These are phyloP conservation scores for Meghimatium bilineatum DNA, from an alignment of 2,888 invertebrate species.

Conservation along the genomic window DNA sequence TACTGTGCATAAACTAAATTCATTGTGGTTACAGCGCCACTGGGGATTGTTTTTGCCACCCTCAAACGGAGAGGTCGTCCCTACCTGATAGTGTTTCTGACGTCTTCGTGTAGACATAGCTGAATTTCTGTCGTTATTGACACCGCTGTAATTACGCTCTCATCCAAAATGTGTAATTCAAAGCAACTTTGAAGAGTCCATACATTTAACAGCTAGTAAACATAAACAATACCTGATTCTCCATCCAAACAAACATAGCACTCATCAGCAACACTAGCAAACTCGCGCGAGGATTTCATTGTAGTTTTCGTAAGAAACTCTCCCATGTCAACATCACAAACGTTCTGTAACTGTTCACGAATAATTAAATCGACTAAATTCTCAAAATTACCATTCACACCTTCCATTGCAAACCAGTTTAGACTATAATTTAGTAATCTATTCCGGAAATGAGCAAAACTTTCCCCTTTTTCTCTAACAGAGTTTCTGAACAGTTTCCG, in stretches of 20 bases:
- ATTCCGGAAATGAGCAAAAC: constrained; percentile 3
- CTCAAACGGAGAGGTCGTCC: too few relatives aligned
- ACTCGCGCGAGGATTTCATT: background rate
- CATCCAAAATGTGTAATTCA: too few relatives aligned
- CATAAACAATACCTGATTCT: background rate
- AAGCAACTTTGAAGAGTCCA: too few relatives aligned
- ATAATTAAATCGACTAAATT: constrained; percentile 12
- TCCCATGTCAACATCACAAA: background rate
- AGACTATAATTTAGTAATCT: background rate
- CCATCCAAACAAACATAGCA: background rate
- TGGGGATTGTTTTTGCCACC: too few relatives aligned
- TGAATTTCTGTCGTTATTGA: too few relatives aligned
- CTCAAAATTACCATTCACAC: constrained; percentile 8
- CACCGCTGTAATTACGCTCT: too few relatives aligned
- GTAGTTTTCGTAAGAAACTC: background rate
- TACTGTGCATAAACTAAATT: too few relatives aligned
- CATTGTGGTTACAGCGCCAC: too few relatives aligned
- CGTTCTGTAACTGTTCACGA: constrained; percentile 29
- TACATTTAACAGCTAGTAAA: too few relatives aligned
- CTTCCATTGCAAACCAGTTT: constrained; percentile 22
- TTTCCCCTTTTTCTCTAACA: background rate
- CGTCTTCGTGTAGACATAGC: too few relatives aligned
- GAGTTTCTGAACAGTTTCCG: constrained; percentile 13
- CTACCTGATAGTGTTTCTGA: too few relatives aligned
- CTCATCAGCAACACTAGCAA: constrained; percentile 5